Evolutionary conservation across 2,113 vertebrate species (phyloP), one percentile per base, ranked within the genome.

Genomic region (Physeter macrocephalus): DNA sequence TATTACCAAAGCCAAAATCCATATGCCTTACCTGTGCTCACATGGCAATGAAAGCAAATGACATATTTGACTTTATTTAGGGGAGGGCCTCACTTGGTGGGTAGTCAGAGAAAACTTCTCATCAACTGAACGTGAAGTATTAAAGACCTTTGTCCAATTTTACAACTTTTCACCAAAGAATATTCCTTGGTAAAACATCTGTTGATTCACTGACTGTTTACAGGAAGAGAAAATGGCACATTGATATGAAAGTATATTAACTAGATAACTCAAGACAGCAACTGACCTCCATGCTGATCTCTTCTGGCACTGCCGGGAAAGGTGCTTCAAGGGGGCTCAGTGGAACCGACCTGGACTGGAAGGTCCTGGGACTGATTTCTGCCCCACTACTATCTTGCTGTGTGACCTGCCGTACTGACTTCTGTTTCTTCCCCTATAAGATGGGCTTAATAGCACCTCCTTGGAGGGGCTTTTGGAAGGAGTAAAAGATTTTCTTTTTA

Each of bases 91-190:
- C 15, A 12, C 34, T 4, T 62, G 34, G 43, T 34, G 34, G 83
- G 84, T 71, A 57, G 20, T 57, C 77, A 81, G 88, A 88, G 83
- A 69, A 81, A 98, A 71, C 23, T 64, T 94, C 29, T 49, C n/a
- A 49, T 61, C 6, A 52, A 71, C 15, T 54, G 72, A 75, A 31
- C 8, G n/a, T 46, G 43, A 66, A 61, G 46, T n/a, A 25, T 62
- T 69, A 71, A 92, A 90, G 54, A 46, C 25, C 31, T 87, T 94
- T 84, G 49, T 71, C 25, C 20, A 20, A 72, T 27, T 36, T 15
- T 14, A 23, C 64, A 62, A 20, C 17, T 36, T 64, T 87, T 62
- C 64, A 69, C 17, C 4, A 18, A 83, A 54, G 46, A 71, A 75
- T 46, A 88, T 49, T 67, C 43, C 57, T 85, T 46, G 62, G 54